Evolutionary conservation across 1,140 invertebrate genomes (phyloP), one percentile per base, ranked within the genome.

Genomic region (Diorhabda carinulata): DNA sequence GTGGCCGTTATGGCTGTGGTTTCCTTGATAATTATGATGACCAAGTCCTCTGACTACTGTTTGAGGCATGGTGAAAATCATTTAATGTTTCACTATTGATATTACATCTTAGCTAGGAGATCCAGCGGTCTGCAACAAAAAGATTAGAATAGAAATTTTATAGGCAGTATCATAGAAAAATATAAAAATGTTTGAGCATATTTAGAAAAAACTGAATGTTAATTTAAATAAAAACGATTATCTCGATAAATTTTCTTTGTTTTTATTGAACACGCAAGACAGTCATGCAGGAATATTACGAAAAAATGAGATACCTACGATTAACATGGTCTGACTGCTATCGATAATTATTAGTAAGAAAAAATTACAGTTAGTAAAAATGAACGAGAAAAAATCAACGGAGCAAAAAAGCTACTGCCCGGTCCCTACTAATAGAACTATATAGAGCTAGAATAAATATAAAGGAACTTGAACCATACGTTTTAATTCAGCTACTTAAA

Each of bases 321-420:
- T 65, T 65, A 65, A 57, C 41, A 57, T 6, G 47, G 56, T 56
- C 64, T 57, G 42, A 52, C 59, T 41, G 42, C 42, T 65, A 65
- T 65, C 57, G 42, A 64, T 25, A 6, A 57, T 65, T 57, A 65
- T 65, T 65, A 57, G 47, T 52, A 40, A 57, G 64, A 8, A 43
- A 52, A 43, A 65, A 65, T 41, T 57, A 65, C 64, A 57, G 64
- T 65, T 65, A 65, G 62, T 65, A 45, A 57, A 65, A 65, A 57
- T 65, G 64, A 43, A 65, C 57, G 57, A 65, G 44, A 44, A 65
- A 65, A 65, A 57, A 65, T 56, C 64, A 65, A 42, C 64, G 9
- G 52, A 65, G 47, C 64, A 65, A 56, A 57, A 41, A 65, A 57
- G 64, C 45, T 52, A 65, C 9, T 57, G 52, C 4, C 45, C 62